Conservation (phyloP, 2,113 vertebrate species). For the Dolichotis patagonum region DNA sequence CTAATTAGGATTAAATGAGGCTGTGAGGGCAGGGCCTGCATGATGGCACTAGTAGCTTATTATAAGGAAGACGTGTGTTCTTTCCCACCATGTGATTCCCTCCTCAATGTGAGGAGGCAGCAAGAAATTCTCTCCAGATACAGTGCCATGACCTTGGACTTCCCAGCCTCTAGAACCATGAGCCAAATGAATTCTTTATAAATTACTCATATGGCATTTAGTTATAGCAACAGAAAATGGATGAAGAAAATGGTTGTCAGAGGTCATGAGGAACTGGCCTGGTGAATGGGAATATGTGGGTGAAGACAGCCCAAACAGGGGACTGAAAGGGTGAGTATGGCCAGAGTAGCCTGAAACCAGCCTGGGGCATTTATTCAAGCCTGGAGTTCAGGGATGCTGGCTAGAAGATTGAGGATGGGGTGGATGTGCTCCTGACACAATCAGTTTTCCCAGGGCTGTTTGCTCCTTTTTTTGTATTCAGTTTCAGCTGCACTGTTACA, state of each 20-base stretch:
- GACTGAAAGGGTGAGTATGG: too few relatives aligned
- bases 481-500: not conserved
- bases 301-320: not conserved
- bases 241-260: not conserved
- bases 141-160: not conserved
- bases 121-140: not conserved
- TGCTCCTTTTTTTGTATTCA: not conserved
- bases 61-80: too few relatives aligned
- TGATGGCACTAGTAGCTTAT: not conserved
- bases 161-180: not conserved
- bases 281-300: not conserved
- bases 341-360: not conserved
- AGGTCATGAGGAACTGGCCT: rapidly evolving
- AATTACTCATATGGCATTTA: not conserved
- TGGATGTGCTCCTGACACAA: too few relatives aligned
- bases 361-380: not conserved
- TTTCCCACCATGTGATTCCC: not conserved
- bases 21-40: not conserved
- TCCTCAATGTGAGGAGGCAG: too few relatives aligned
- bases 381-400: not conserved
- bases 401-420: not conserved
- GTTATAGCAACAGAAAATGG: not conserved
- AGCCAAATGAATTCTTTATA: not conserved
- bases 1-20: not conserved
- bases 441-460: not conserved